Evolutionary conservation across 1,140 invertebrate species (phyloP).

Genomic region (Pseudachorutes palmiensis): DNA sequence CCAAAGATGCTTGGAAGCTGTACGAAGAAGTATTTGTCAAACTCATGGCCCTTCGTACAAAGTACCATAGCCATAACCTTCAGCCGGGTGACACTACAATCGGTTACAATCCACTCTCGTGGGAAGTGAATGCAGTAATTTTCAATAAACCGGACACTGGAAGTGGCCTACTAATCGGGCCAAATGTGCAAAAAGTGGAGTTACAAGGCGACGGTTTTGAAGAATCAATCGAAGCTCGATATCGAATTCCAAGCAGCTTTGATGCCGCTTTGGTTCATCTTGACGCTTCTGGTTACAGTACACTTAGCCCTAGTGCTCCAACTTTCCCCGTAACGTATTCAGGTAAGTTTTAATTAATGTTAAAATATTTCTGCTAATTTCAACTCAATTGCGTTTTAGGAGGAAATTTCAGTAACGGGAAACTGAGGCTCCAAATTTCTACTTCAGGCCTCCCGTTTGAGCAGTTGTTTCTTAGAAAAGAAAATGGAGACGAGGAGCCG

Average conservation of each 20-base stretch:
- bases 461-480: constrained; percentile 22
- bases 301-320: constrained; percentile 20
- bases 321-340: constrained; percentile 17
- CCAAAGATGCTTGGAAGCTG: constrained; percentile 25
- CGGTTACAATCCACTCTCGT: constrained; percentile 30
- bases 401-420: constrained; percentile 18
- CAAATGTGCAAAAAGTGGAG: constrained; percentile 27
- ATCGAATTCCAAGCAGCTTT: constrained; percentile 30
- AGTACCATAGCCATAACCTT: constrained; percentile 22
- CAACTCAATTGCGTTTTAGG: not conserved
- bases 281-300: constrained; percentile 21
- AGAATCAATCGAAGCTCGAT: constrained; percentile 24
- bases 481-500: constrained; percentile 1
- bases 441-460: constrained; percentile 26
- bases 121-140: constrained; percentile 24
- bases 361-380: too few relatives aligned
- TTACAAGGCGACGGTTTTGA: constrained; percentile 19
- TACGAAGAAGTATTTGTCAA: constrained; percentile 23
- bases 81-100: not conserved
- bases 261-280: constrained; percentile 27
- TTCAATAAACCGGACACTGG: constrained; percentile 28
- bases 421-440: constrained; percentile 14
- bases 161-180: constrained; percentile 15
- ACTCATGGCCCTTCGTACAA: constrained; percentile 16
- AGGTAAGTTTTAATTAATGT: too few relatives aligned